Conservation (phyloP, 2,888 invertebrate genomes). For the Plemyria rubiginata region DNA sequence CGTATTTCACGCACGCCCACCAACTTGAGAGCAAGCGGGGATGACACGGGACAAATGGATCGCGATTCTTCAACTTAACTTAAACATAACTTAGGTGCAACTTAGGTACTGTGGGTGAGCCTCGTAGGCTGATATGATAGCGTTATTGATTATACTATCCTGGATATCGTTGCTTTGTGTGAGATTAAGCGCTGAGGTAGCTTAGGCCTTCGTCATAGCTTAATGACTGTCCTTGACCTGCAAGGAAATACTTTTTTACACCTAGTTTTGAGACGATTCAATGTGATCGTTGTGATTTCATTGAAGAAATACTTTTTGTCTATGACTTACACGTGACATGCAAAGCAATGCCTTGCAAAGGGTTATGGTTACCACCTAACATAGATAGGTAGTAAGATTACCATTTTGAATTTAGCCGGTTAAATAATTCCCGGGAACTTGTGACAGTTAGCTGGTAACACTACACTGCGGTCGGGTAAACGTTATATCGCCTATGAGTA, state of each 20-base stretch:
- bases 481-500: slow-evolving; percentile 66
- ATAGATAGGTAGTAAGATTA: too few species aligned
- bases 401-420: background rate
- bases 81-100: slow-evolving; percentile 41
- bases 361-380: too few species aligned
- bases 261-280: too few species aligned
- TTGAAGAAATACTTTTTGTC: too few species aligned
- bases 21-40: slow-evolving; percentile 46
- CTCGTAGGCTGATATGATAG: slow-evolving; percentile 12
- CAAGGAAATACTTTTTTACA: too few species aligned
- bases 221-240: too few species aligned
- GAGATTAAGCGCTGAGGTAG: too few species aligned
- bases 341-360: too few species aligned
- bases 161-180: background rate
- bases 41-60: slow-evolving; percentile 51
- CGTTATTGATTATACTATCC: slow-evolving; percentile 20
- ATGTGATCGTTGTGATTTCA: too few species aligned
- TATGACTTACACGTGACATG: too few species aligned
- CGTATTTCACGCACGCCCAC: slow-evolving; percentile 55
- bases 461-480: slow-evolving; percentile 56
- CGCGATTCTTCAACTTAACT: slow-evolving; percentile 53
- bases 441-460: slow-evolving; percentile 37
- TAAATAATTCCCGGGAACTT: background rate
- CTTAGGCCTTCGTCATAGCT: too few species aligned
- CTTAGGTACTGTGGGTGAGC: slow-evolving; percentile 25